Evolutionary conservation across 2,797 vertebrate species (phyloP), one percentile per base, ranked within the genome.

Genomic region (Paedocypris micromegethes): DNA sequence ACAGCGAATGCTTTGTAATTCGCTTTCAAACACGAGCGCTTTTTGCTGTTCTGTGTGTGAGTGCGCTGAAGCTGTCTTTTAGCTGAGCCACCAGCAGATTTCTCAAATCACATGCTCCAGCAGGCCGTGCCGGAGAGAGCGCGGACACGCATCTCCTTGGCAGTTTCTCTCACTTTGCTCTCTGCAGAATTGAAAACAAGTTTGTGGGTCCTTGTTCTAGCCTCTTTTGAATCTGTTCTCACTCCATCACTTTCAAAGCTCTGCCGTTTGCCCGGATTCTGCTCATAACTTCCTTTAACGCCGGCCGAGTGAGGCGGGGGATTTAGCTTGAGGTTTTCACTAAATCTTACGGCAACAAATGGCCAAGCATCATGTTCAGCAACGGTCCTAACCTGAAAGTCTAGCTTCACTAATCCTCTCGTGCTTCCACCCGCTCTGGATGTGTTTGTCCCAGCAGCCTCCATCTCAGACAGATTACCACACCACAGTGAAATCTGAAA

Each of bases 241-340:
- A 6, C 51, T 57, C 52, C 57, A 50, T 64, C 65, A 62, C 64
- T 59, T 56, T 49, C 55, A 51, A 50, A 58, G n/a, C 42, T 66
- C 8, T 8, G 49, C 23, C 23, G 23, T 23, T 23, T 23, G 23
- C 23, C 23, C 23, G 23, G 23, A 23, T 23, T 23, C 23, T 23
- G 23, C 23, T 23, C 23, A 23, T 23, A 1, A 23, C 23, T 1
- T 23, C 1, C 23, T 23, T 23, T 23, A 23, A 23, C 23, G 23
- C 23, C 23, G 55, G 56, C 66, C 64, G 45, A 68, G 62, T 47
- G 47, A 68, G 56, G 57, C 52, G 41, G 51, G 23, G 23, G 23
- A 23, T 23, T 23, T 23, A 23, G 23, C 23, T 23, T 23, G 23
- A 23, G 23, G 23, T 23, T 23, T 23, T 23, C 23, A 23, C 23